Conservation (phyloP, 2,888 invertebrate genomes). For the Sminthurides aquaticus region DNA sequence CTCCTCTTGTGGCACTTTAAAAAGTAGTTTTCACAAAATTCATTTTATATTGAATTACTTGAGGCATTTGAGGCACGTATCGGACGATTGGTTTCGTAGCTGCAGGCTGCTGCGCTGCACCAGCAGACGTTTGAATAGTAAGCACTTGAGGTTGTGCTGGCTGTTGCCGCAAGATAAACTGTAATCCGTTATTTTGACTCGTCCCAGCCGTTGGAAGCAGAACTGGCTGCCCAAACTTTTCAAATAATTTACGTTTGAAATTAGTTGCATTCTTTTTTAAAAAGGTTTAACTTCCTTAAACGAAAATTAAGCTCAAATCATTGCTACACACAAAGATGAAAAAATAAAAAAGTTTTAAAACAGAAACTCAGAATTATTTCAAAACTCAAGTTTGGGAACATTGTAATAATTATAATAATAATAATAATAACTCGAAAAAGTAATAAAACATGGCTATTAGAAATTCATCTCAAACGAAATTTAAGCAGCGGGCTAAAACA, state of each 20-base stretch:
- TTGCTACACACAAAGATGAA: background rate
- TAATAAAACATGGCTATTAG: too few relatives aligned
- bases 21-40: too few relatives aligned
- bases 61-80: slow-evolving; percentile 42
- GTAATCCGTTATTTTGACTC: slow-evolving; percentile 36
- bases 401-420: too few relatives aligned
- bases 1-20: too few relatives aligned
- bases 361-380: too few relatives aligned
- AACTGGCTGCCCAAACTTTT: slow-evolving; percentile 42
- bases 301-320: background rate
- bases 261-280: background rate
- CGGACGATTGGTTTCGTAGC: slow-evolving; percentile 38
- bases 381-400: too few relatives aligned
- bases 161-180: slow-evolving; percentile 41
- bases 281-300: too few relatives aligned
- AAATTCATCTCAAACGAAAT: background rate
- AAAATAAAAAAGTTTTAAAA: background rate
- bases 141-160: slow-evolving; percentile 41
- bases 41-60: slow-evolving; percentile 30
- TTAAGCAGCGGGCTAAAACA: background rate
- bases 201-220: slow-evolving; percentile 40
- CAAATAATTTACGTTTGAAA: slow-evolving; percentile 18
- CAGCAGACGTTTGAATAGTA: slow-evolving; percentile 38
- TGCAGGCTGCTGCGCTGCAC: slow-evolving; percentile 28
- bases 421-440: too few relatives aligned